Percentiles rank a stretch among this genome's conserved stretches.
Conservation (phyloP, 1,140 invertebrate species). For the Araneus ventricosus region DNA sequence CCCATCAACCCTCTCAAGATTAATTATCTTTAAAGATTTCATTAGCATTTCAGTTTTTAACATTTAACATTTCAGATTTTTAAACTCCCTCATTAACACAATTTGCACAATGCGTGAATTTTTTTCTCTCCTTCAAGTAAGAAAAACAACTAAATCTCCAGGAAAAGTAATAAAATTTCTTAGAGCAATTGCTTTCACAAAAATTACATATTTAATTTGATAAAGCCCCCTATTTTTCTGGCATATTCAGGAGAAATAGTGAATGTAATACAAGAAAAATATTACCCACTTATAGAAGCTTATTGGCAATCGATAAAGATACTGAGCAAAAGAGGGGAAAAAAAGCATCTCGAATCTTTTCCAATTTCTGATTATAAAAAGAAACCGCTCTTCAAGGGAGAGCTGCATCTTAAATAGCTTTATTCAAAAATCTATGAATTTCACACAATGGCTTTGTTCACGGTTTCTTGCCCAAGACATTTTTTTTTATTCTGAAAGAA, state of each 20-base stretch:
- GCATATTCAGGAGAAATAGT: neutral
- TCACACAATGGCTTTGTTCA: neutral
- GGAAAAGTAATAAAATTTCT: too few relatives aligned
- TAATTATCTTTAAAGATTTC: too few relatives aligned
- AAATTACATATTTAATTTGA: neutral
- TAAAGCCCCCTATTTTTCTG: neutral
- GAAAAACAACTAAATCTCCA: too few relatives aligned
- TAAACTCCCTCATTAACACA: too few relatives aligned
- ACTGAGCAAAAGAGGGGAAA: neutral
- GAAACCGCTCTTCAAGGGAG: neutral
- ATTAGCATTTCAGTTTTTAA: too few relatives aligned
- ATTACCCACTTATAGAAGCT: neutral
- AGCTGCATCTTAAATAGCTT: neutral
- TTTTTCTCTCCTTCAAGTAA: too few relatives aligned
- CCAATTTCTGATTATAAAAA: constrained; percentile 22
- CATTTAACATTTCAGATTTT: too few relatives aligned
- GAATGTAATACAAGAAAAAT: neutral
- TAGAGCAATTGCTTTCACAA: neutral
- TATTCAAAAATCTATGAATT: neutral
- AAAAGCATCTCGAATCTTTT: neutral
- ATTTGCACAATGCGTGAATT: too few relatives aligned
- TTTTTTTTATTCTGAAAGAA: neutral
- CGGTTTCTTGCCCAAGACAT: neutral
- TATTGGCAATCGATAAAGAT: constrained; percentile 10
- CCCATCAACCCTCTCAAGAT: too few relatives aligned